Percentiles rank a stretch among this genome's conserved stretches.
Conservation (phyloP, 2,888 invertebrate species). For the Uropetala carovei region DNA sequence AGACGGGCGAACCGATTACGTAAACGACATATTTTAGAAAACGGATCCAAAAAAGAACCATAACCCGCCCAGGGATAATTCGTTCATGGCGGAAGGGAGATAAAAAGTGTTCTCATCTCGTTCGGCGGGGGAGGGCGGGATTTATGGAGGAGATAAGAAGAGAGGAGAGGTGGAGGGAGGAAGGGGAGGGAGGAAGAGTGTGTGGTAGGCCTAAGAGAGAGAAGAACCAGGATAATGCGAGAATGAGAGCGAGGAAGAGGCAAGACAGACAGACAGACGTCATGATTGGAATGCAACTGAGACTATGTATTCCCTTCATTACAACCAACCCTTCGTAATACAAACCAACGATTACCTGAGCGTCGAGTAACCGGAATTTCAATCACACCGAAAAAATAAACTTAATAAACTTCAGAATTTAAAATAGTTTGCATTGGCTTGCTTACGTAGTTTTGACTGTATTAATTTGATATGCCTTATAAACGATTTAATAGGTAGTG, state of each 20-base stretch:
- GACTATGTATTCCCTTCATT: background rate
- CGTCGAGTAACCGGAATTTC: background rate
- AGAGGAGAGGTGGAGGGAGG: background rate
- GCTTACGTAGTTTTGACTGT: too few species aligned
- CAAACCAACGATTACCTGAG: background rate
- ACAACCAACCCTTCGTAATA: background rate
- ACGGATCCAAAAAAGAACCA: background rate
- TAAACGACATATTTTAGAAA: too few species aligned
- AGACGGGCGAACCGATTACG: too few species aligned
- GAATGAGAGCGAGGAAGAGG: background rate
- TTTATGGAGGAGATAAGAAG: background rate
- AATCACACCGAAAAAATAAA: too few species aligned
- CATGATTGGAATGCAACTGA: background rate
- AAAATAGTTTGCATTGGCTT: too few species aligned
- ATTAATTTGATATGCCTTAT: too few species aligned
- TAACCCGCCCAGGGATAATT: background rate
- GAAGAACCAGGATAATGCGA: background rate
- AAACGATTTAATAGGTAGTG: too few species aligned
- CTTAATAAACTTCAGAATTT: too few species aligned
- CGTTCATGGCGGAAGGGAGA: background rate
- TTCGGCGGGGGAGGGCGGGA: background rate
- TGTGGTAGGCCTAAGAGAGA: background rate
- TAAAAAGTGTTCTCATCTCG: background rate
- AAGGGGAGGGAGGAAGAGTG: background rate
- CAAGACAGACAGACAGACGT: background rate